Conservation (phyloP, 1,140 invertebrate species). For the Proctacanthus coquilletti region DNA sequence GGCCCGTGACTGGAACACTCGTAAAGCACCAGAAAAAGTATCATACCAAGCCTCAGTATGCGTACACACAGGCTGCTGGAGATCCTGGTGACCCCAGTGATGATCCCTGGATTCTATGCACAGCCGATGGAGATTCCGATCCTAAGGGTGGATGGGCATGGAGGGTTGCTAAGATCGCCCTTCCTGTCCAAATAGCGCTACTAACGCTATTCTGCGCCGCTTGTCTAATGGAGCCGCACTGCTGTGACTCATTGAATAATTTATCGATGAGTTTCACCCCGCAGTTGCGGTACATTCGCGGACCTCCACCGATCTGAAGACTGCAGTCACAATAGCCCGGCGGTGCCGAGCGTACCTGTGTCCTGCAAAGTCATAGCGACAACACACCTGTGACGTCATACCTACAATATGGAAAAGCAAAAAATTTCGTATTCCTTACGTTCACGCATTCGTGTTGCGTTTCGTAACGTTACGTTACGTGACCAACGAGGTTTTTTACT, state of each 20-base stretch:
- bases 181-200: conserved; percentile 69
- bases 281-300: conserved; percentile 67
- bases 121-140: conserved; percentile 30
- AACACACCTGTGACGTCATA: too few relatives aligned
- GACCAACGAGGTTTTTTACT: too few relatives aligned
- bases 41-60: conserved; percentile 1
- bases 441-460: too few relatives aligned
- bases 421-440: too few relatives aligned
- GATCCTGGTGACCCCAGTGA: conserved; percentile 21
- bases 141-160: conserved; percentile 47
- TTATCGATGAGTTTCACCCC: conserved; percentile 66
- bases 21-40: not conserved
- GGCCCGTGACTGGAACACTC: too few relatives aligned
- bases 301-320: conserved; percentile 66
- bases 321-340: too few relatives aligned
- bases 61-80: conserved; percentile 5
- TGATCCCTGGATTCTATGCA: conserved; percentile 20
- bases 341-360: too few relatives aligned
- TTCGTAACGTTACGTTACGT: too few relatives aligned
- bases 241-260: conserved; percentile 73
- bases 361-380: too few relatives aligned
- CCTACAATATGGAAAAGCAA: too few relatives aligned
- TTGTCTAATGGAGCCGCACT: conserved; percentile 64
- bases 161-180: conserved; percentile 56
- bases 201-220: conserved; percentile 65